Evolutionary conservation across 1,140 invertebrate genomes (phyloP), one percentile per base, ranked within the genome.

Genomic region (Triops longicaudatus): DNA sequence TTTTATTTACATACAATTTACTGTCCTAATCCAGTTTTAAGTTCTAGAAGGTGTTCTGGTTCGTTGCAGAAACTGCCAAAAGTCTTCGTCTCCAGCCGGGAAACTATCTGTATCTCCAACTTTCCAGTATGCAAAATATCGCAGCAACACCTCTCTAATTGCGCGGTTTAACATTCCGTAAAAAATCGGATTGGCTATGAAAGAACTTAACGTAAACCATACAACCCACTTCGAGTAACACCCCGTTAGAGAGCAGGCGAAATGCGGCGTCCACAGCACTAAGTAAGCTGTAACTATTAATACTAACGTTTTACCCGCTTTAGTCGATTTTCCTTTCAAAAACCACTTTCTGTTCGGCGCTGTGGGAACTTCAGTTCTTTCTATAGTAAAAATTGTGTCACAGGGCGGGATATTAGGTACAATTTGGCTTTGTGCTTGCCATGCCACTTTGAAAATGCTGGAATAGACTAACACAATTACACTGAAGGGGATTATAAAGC

Each of bases 151-250:
- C 50, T 63, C 50, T 31, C 76, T 28, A 73, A 77, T 43, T 17
- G 76, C 76, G 17, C 76, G 71, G n/a, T 77, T 77, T 72, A 77
- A 27, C 10, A 77, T 11, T 14, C 76, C 76, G 41, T 77, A 77
- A 5, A 77, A 27, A n/a, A 77, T 17, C 26, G 71, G 71, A 73
- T 77, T 73, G 22, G 73, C 37, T 41, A 72, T 42, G n/a, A 77
- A 73, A 12, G 76, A 77, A 12, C 41, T 22, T 28, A 73, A 74
- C n/a, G 73, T 73, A 11, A 77, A 26, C 76, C 76, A 77, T 12
- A 73, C 43, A 12, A 73, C 26, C n/a, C 31, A 26, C 12, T 43
- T 28, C 11, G 72, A 27, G 17, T 42, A 41, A 77, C 44, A 6
- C 17, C 50, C 41, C 26, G 31, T 44, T 14, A 73, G 14, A 10